phyloP scores from a whole-genome alignment of 1,140 invertebrate species.

The Dendroctonus valens region DNA sequence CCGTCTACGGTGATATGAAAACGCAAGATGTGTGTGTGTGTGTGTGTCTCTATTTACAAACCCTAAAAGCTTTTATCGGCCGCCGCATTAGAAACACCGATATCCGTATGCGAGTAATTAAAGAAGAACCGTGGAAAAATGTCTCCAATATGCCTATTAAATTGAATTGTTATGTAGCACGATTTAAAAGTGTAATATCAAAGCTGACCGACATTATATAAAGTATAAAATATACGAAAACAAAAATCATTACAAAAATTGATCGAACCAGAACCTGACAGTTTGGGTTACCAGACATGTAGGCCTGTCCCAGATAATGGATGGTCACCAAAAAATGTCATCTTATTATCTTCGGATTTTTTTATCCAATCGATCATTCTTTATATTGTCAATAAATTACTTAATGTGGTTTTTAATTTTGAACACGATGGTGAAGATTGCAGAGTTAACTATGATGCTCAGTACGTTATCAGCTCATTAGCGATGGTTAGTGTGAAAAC shows the following conservation, averaged over 20 bases:
- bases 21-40: too few species aligned
- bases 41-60: too few species aligned
- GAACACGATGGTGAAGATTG: slow-evolving; percentile 28
- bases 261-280: slow-evolving; percentile 28
- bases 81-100: background rate
- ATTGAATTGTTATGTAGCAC: slow-evolving; percentile 22
- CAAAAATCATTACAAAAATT: slow-evolving; percentile 36
- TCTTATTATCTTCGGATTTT: slow-evolving; percentile 30
- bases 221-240: slow-evolving; percentile 34
- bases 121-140: slow-evolving; percentile 4
- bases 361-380: slow-evolving; percentile 34
- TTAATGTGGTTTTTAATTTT: slow-evolving; percentile 32
- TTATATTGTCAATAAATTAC: slow-evolving; percentile 35
- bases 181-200: slow-evolving; percentile 29
- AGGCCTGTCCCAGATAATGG: slow-evolving; percentile 31
- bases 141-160: slow-evolving; percentile 15
- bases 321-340: slow-evolving; percentile 33
- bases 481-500: background rate
- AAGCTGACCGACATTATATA: slow-evolving; percentile 24
- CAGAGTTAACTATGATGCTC: slow-evolving; percentile 17
- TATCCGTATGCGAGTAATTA: slow-evolving; percentile 2
- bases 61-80: slow-evolving; percentile 12
- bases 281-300: slow-evolving; percentile 33
- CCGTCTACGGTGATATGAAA: too few species aligned
- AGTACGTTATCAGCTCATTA: slow-evolving; percentile 20